Base-by-base conservation (phyloP, 2,888 invertebrate species). In the Plebejus anna region DNA sequence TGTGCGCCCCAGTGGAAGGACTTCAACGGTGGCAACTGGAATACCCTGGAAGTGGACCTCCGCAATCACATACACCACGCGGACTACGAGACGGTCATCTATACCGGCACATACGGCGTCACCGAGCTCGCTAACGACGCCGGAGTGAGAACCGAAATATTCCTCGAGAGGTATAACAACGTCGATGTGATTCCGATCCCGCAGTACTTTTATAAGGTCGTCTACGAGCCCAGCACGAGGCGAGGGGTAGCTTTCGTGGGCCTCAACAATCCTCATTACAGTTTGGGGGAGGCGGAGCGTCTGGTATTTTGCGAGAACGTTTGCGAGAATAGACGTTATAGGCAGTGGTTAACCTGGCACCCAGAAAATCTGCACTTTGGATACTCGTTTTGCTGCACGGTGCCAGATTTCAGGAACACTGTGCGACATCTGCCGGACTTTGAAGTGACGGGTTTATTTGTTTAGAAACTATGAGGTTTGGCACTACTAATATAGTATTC, bases 1-100 rank as follows among this genome's bases (percentile, higher is more conserved):
- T 95, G 94, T 2, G 95, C 95, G 0, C 96, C 96, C 0, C 96
- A 96, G 79, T 96, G 96, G 96, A 94, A 95, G 32, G 91, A 91
- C 0, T 95, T 96, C 79, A 96, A 96, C 80, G 93, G 91, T 0
- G 95, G 95, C 0, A 95, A 95, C 81, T 95, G 95, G 95, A 94
- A 94, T 79, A 89, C 89, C 0, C 80, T 95, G 7, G 95, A 95
- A 83, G 87, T 87, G 0, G 91, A 93, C 79, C 83, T 94, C 2
- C 86, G 94, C 38, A 83, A 89, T 75, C 88, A 89, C 76, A 85
- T 94, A 3, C 88, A 92, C 73, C 32, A 75, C 0, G 84, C 82
- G 13, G 88, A 85, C 0, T 88, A 88, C 75, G 82, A 88, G 38
- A 91, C 93, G 2, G 78, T 90, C 0, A 88, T 96, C 59, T 96